Evolutionary conservation across 2,888 invertebrate genomes (phyloP), one percentile per base, ranked within the genome.

Genomic region (Lochmaea crataegi): DNA sequence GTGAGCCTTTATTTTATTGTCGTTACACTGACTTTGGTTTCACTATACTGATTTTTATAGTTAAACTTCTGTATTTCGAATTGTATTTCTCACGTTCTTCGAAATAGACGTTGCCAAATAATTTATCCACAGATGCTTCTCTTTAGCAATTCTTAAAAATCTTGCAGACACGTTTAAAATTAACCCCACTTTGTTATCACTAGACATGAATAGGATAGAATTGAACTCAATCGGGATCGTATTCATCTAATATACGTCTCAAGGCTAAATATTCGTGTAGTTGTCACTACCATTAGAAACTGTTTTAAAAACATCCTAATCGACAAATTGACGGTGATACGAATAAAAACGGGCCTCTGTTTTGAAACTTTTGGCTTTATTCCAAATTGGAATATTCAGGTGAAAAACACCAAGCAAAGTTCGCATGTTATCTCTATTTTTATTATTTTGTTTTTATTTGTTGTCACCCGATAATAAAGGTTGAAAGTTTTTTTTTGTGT

Each of bases 351-450:
- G 53, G 53, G 53, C 53, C 53, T 53, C 53, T 2, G 18, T 53
- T 53, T 10, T 53, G 53, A 53, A 53, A 16, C 10, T 9, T 53
- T 53, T 53, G 53, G 53, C 53, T 16, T 18, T 16, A 53, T 53
- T 53, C 53, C 53, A 53, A 53, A 53, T 53, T 53, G 53, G 53
- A 53, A 18, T 53, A 18, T 53, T 53, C 53, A 53, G 53, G 53
- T 53, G 53, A 18, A 53, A 14, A 53, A 18, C 16, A 53, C 53
- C 18, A 53, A 7, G n/a, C 53, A 53, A 53, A 53, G 10, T 53
- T 53, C 14, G 14, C n/a, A 48, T 48, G 51, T n/a, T 45, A 45
- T 51, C 51, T 51, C 53, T 53, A 53, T 53, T 16, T 53, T 53
- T 18, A 53, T 18, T 16, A 53, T 53, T 16, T 10, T 53, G 18